Evolutionary conservation across 2,888 invertebrate genomes (phyloP), one percentile per base, ranked within the genome.

Genomic region (Coelogynopora nodosa): DNA sequence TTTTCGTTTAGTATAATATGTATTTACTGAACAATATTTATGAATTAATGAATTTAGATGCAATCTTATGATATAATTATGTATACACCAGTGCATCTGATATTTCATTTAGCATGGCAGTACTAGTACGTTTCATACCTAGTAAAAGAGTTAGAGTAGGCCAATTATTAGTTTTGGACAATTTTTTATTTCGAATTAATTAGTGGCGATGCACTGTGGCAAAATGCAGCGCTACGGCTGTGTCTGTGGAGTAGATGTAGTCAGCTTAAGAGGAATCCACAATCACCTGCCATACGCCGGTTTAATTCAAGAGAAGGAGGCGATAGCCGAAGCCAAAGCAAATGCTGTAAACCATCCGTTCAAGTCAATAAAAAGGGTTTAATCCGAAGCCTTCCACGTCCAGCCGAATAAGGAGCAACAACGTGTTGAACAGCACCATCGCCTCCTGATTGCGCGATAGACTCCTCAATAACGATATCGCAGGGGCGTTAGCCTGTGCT

Each of bases 21-120:
- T 74, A 74, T 74, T 74, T 74, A 74, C 74, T 74, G 74, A 74
- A 74, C 74, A 74, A 26, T 74, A 74, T 74, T 74, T 74, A 74
- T 74, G 23, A 26, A 74, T 74, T 74, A n/a, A 74, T 74, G 18
- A 74, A 74, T 74, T 74, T 13, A 74, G 74, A 49, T 18, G 49
- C 49, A 49, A 49, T 49, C 5, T 49, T 49, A 49, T 49, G 49
- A 74, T 74, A 74, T 74, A 74, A 74, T n/a, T 74, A 74, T 74
- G 74, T 74, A n/a, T n/a, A 74, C 74, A 74, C 74, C 74, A 74
- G 74, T 74, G 18, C 74, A 74, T 74, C 74, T 26, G 74, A 74
- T 74, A 74, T 74, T n/a, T 74, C 74, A 74, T 13, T 74, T 13
- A 74, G 74, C 74, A 74, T 74, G 74, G 74, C 74, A 74, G 74